These are phyloP conservation scores for Drosophila anomelani DNA, from an alignment of 2,888 invertebrate genomes.

Conservation along the genomic window DNA sequence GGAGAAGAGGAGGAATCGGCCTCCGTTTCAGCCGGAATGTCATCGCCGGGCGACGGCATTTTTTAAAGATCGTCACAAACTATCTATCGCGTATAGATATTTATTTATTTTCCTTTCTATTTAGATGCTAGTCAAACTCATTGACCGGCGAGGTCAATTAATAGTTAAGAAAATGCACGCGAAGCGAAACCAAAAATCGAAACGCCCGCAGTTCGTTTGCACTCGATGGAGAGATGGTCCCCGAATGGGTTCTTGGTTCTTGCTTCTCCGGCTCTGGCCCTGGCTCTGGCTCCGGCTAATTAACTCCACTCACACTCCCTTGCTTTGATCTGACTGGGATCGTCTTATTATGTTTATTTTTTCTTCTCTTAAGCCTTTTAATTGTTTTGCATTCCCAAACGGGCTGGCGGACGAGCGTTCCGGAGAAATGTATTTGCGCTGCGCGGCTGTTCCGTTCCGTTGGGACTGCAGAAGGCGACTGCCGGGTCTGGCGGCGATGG, in stretches of 20 bases:
- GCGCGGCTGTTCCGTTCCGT: constrained; percentile 43
- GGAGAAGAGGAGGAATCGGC: not conserved
- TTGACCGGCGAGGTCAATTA: constrained; percentile 72
- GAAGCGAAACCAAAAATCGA: constrained; percentile 39
- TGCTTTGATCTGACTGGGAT: constrained; percentile 17
- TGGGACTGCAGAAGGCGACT: constrained; percentile 57
- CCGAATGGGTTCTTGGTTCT: constrained; percentile 19
- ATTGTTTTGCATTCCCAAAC: constrained; percentile 38
- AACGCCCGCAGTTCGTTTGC: constrained; percentile 33
- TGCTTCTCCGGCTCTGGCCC: not conserved
- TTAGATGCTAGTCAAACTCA: constrained; percentile 33
- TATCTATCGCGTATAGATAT: constrained; percentile 47
- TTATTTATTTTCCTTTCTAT: not conserved
- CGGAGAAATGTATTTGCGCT: constrained; percentile 7
- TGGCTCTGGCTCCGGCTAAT: constrained; percentile 21
- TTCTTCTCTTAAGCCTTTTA: constrained; percentile 8
- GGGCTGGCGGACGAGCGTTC: not conserved
- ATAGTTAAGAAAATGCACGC: constrained; percentile 53
- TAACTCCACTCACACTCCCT: constrained; percentile 32
- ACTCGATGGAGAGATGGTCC: not conserved
- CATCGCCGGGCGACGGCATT: constrained; percentile 37
- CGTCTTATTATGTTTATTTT: constrained; percentile 1
- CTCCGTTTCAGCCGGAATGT: constrained; percentile 23
- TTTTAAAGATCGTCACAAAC: constrained; percentile 14
- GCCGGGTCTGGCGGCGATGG: constrained; percentile 27